Base-by-base conservation (phyloP, 2,888 invertebrate genomes). In the Griposia aprilina region DNA sequence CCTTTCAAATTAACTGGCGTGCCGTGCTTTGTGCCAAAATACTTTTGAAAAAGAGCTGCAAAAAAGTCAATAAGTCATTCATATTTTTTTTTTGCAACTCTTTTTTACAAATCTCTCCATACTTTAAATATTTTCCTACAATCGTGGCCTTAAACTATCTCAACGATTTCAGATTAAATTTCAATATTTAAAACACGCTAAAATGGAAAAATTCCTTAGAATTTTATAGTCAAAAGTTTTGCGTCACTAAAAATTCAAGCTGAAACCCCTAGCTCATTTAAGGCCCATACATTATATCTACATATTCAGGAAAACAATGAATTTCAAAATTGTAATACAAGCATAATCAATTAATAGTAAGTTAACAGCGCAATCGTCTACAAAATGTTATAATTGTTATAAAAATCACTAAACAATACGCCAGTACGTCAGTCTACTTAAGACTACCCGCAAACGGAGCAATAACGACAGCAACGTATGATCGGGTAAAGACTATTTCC, bases 331-430 rank as follows among this genome's bases (percentile, higher is more conserved):
- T 60, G 65, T 78, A 70, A 65, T 78, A 87, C 88, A 85, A 88
- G 88, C 87, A 85, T 88, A 88, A 86, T 88, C 77, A 81, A 74
- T 79, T 75, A 87, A 83, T 70, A 79, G 59, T 74, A 65, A 79
- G 48, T 71, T 74, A 81, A 72, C 71, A 72, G 78, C 74, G 69
- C 76, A 74, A 74, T 79, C 60, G 73, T 82, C 86, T 84, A 88
- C 62, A 69, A 66, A 80, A 74, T 67, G 68, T 69, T 79, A 80
- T 30, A 79, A 60, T 73, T 73, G 62, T 68, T 73, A 80, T 52
- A 79, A 80, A 65, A 76, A 57, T 81, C 48, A 74, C 78, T 85
- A 87, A 87, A 81, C 78, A 55, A 84, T 82, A 78, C 75, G 78
- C 82, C 65, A 26, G 55, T 41, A 57, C 36, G 65, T 84, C 83